Evolutionary conservation across 2,888 invertebrate genomes (phyloP), one percentile per base, ranked within the genome.

Genomic region (Agelastica alni): DNA sequence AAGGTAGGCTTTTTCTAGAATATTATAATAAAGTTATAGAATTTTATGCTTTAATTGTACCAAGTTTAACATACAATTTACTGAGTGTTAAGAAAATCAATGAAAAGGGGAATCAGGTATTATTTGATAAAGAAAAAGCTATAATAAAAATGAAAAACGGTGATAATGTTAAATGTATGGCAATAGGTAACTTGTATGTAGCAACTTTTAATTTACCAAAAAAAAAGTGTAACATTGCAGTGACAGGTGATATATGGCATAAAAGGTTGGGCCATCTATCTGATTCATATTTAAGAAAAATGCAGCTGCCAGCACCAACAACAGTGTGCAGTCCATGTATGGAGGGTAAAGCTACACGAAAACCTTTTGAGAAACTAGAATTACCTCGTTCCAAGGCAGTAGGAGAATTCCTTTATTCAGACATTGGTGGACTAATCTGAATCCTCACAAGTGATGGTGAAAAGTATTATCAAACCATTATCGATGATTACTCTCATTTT

Each of bases 281-380:
- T 30, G 30, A 30, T n/a, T n/a, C 30, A 1, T 30, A 30, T 12
- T n/a, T 30, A 30, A 30, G 30, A n/a, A n/a, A n/a, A n/a, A n/a
- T n/a, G n/a, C n/a, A n/a, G n/a, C n/a, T n/a, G n/a, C n/a, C n/a
- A n/a, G n/a, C n/a, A n/a, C n/a, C n/a, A n/a, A n/a, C n/a, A n/a
- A n/a, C n/a, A n/a, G n/a, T n/a, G n/a, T n/a, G 39, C 17, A 39
- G 20, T 39, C 17, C 12, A 39, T 39, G 20, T 20, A 9, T 18
- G 22, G 39, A 39, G 22, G 10, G 10, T 5, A 39, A 39, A 22
- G 20, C 39, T n/a, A 20, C 39, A 6, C 17, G 39, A 20, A n/a
- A 39, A 39, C 22, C 39, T 4, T 39, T 39, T 12, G 22, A 39
- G 22, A 39, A 39, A 12, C 22, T 10, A 17, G 17, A 3, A 1